Conservation (phyloP, 2,888 invertebrate species). For the Agrypnus murinus region DNA sequence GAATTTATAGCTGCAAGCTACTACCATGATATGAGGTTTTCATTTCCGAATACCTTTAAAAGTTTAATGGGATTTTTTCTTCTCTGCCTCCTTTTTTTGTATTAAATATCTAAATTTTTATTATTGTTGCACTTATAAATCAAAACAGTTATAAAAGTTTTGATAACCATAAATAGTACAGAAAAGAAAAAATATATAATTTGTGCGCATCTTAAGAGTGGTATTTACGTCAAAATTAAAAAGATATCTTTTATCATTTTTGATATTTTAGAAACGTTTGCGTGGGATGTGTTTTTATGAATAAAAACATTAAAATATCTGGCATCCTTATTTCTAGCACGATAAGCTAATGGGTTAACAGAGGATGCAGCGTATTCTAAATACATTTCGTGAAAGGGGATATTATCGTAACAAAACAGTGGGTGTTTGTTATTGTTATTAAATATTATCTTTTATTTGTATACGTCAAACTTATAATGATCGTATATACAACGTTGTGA, state of each 20-base stretch:
- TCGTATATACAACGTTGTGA: conserved; percentile 33
- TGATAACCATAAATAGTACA: conserved; percentile 5
- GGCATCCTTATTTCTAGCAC: neutral
- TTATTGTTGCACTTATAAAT: no score
- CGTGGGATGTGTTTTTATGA: conserved; percentile 39
- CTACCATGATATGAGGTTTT: neutral
- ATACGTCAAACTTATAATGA: conserved; percentile 4
- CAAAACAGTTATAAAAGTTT: neutral
- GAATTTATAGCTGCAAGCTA: conserved; percentile 54
- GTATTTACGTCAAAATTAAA: conserved; percentile 35
- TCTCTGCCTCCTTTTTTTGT: no score
- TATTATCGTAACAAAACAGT: conserved; percentile 30
- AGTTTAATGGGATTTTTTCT: no score
- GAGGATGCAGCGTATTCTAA: neutral
- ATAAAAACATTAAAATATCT: conserved; percentile 6
- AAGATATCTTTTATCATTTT: conserved; percentile 18
- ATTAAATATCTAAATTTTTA: no score
- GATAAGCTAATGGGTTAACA: neutral
- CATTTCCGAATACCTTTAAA: no score
- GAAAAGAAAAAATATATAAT: neutral
- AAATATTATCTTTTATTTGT: conserved; percentile 21
- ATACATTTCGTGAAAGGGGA: neutral
- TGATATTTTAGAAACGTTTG: conserved; percentile 24
- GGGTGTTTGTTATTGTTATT: conserved; percentile 40
- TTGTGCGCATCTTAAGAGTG: conserved; percentile 16